Evolutionary conservation across 2,888 invertebrate genomes (phyloP), one percentile per base, ranked within the genome.

Genomic region (Tachina lurida): DNA sequence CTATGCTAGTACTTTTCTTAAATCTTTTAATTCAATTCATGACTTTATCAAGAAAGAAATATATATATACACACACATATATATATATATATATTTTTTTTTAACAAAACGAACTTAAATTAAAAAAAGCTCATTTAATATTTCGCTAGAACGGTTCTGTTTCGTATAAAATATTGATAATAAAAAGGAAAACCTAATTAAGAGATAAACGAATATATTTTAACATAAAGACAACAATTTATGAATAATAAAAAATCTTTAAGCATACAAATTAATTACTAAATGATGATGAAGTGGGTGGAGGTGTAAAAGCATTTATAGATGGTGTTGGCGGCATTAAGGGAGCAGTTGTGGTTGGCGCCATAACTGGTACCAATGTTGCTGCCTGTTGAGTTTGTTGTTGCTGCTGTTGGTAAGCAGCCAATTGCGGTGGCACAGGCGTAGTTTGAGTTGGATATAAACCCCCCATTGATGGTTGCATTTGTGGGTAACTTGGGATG

Each of bases 401-500:
- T 31, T 68, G 84, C 15, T 78, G 84, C 15, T 87, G 90, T 17
- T 87, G 88, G 17, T 78, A 79, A 41, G 76, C 73, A 31, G 70
- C 60, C 90, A 91, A 89, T 82, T 91, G 91, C 10, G 91, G 91
- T 19, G 91, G 91, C 88, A 90, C 56, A 17, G 91, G 89, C 77
- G 90, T 90, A 45, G 88, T 87, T 81, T 90, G 90, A 56, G 91
- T 90, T 47, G 91, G 88, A 84, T 89, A 91, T n/a, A 90, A 84
- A 9, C 90, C 91, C 13, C 89, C 90, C 90, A 91, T 89, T 2
- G 91, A 88, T 60, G 91, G 89, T 73, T 92, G 92, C 45, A 92
- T 91, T 87, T 93, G 92, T n/a, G 92, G 92, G 89, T 92, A 93
- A 45, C 93, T 91, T 17, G 91, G 90, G 82, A 92, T 91, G 10